phyloP scores from a whole-genome alignment of 1,140 invertebrate genomes.

The Lucilia sericata region DNA sequence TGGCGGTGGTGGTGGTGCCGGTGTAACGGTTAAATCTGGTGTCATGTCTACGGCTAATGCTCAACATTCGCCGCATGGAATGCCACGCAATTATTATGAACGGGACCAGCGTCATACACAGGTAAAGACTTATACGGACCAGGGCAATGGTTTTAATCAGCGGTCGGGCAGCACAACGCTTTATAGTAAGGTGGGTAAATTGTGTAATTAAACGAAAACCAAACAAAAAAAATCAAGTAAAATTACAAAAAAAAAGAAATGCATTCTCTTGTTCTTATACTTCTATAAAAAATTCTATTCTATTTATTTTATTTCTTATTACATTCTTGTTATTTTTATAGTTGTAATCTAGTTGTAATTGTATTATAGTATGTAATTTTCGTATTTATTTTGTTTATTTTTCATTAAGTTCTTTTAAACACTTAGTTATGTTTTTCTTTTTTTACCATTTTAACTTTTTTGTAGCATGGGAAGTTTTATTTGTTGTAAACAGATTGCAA shows the following conservation, averaged over 20 bases:
- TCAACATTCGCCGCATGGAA: conserved; percentile 46
- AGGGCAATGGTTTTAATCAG: conserved; percentile 86
- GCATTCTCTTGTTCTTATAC: conserved; percentile 42
- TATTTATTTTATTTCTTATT: conserved; percentile 44
- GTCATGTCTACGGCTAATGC: conserved; percentile 44
- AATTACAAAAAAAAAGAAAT: conserved; percentile 52
- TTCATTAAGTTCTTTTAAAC: not conserved
- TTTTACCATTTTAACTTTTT: too few relatives aligned
- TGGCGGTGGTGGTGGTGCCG: conserved; percentile 17
- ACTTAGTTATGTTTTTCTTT: too few relatives aligned
- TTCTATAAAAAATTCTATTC: conserved; percentile 41
- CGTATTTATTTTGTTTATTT: not conserved
- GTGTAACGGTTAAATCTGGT: not conserved
- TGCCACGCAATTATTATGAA: conserved; percentile 68
- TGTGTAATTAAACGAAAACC: conserved; percentile 33
- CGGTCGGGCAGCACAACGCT: conserved; percentile 82
- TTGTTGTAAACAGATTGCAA: too few relatives aligned
- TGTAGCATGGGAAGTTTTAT: not conserved
- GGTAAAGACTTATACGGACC: conserved; percentile 97
- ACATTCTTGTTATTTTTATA: not conserved
- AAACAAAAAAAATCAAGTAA: not conserved
- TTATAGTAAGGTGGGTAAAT: conserved; percentile 87
- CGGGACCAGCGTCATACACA: conserved; percentile 75
- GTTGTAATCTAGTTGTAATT: not conserved
- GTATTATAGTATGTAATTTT: not conserved